A percentile compares a stretch with the other conserved stretches of the same genome.
Evolutionary conservation across 2,113 vertebrate genomes (phyloP).

Genomic region (Tupaia chinensis): DNA sequence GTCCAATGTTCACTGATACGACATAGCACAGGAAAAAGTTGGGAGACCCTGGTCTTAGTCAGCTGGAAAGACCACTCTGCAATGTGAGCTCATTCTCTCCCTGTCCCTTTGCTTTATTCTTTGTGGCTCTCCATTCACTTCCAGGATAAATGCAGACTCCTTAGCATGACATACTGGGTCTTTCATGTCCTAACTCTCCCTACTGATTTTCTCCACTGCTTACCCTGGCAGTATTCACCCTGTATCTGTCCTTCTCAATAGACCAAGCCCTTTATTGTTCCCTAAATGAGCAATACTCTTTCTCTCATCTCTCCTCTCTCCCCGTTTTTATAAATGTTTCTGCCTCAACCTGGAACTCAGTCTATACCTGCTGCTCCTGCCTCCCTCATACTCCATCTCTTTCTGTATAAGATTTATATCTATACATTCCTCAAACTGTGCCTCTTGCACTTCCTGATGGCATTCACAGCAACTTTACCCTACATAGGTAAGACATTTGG

Average conservation of each 20-base stretch:
- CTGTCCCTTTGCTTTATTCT: not conserved
- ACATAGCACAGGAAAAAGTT: not conserved
- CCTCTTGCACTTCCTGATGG: not conserved
- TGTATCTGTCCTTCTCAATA: not conserved
- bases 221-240: not conserved
- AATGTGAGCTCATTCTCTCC: not conserved
- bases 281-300: not conserved
- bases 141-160: not conserved
- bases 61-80: not conserved
- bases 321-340: not conserved
- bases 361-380: not conserved
- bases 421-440: not conserved
- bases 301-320: not conserved
- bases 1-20: not conserved
- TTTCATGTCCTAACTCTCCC: not conserved
- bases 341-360: not conserved
- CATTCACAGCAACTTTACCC: not conserved
- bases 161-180: not conserved
- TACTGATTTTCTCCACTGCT: not conserved
- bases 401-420: not conserved
- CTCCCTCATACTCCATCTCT: not conserved
- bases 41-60: not conserved
- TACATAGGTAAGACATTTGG: not conserved
- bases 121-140: not conserved
- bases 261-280: not conserved